phyloP scores from a whole-genome alignment of 2,113 vertebrate genomes.

The Elanus axillaris region DNA sequence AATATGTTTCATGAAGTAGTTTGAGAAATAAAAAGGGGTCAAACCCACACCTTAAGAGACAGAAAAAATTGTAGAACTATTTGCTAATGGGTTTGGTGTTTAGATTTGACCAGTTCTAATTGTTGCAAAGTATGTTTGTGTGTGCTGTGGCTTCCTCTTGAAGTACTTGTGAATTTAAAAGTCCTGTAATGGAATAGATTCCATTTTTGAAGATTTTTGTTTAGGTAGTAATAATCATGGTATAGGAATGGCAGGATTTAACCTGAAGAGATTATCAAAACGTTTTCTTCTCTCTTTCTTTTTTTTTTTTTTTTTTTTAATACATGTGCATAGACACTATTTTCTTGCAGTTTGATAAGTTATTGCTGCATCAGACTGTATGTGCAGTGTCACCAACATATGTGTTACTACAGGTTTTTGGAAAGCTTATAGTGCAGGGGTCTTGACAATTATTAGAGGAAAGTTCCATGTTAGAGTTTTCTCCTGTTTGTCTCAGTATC shows the following conservation, averaged over 20 bases:
- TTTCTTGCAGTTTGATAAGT: neutral
- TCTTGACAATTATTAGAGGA: neutral
- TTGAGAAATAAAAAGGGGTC: neutral
- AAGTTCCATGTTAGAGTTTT: neutral
- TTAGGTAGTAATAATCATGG: neutral
- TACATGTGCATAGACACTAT: neutral
- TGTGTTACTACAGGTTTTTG: neutral
- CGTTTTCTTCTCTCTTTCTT: neutral
- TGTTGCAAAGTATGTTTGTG: neutral
- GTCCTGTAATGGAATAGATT: accelerated
- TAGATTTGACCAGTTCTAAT: neutral
- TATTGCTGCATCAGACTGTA: neutral
- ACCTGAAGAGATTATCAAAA: neutral
- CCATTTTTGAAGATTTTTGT: neutral
- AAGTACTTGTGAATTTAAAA: neutral
- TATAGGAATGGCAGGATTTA: neutral
- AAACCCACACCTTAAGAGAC: neutral
- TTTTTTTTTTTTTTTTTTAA: neutral
- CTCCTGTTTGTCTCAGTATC: neutral
- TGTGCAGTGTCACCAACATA: neutral
- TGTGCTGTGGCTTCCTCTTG: neutral
- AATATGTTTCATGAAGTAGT: neutral
- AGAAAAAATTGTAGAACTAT: neutral
- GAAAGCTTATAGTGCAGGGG: neutral
- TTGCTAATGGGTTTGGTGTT: neutral